Conservation (phyloP, 2,888 invertebrate genomes). For the Dione juno region DNA sequence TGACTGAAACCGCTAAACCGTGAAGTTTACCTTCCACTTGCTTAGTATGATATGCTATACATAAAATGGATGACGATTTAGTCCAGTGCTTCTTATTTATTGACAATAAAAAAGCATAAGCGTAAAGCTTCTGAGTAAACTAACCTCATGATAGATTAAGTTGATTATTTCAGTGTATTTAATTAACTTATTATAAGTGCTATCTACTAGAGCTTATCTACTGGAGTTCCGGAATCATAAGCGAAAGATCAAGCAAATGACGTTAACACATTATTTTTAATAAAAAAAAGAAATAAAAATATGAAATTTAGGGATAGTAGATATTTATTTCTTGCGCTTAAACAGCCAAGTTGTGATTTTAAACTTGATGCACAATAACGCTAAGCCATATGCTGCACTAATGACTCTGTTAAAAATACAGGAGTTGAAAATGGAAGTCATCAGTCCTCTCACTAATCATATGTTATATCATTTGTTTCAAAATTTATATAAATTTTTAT, state of each 20-base stretch:
- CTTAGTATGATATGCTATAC: slow-evolving; percentile 42
- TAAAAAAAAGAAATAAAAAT: background rate
- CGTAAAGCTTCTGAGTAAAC: slow-evolving; percentile 16
- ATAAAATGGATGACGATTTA: slow-evolving; percentile 47
- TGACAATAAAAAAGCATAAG: slow-evolving; percentile 20
- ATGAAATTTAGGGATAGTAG: too few relatives aligned
- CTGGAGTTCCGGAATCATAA: background rate
- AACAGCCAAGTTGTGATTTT: too few relatives aligned
- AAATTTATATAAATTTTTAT: too few relatives aligned
- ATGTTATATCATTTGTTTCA: too few relatives aligned
- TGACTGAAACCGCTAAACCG: slow-evolving; percentile 43
- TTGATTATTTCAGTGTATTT: slow-evolving; percentile 14
- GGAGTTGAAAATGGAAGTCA: too few relatives aligned
- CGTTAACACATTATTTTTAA: background rate
- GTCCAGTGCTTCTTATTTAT: slow-evolving; percentile 35
- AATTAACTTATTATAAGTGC: background rate
- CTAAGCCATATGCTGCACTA: too few relatives aligned
- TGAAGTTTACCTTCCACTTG: slow-evolving; percentile 44
- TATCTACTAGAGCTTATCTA: background rate
- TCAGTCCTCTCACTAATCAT: too few relatives aligned
- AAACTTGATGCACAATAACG: too few relatives aligned
- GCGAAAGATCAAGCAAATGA: background rate
- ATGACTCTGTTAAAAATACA: too few relatives aligned
- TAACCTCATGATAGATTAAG: slow-evolving; percentile 10
- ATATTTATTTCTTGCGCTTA: too few relatives aligned